Base-by-base conservation (phyloP, 2,888 invertebrate species). In the Pocota personata region DNA sequence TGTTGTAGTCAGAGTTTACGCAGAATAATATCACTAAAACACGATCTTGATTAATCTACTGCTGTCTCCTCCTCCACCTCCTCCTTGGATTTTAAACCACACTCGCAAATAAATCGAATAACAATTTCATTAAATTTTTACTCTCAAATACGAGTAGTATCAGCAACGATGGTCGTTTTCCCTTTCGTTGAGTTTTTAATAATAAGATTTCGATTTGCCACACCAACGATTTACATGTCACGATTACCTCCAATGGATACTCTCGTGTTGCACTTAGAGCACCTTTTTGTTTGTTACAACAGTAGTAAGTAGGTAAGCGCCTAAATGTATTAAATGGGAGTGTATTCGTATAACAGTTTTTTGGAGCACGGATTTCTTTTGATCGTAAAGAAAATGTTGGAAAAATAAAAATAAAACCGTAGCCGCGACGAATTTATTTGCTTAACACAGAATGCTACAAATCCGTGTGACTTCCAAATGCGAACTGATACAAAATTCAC, bases 391-490 rank as follows among this genome's bases (percentile, higher is more conserved):
- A n/a, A 52, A 30, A 43, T n/a, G n/a, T n/a, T n/a, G n/a, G n/a
- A 30, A 16, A 35, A 16, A 55, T 4, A 50, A 14, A 48, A 50
- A 60, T n/a, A 60, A 43, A 37, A 43, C 75, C 40, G 62, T 14
- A 52, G 24, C 14, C 72, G 55, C 78, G 75, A 71, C 82, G 78
- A 86, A 67, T 71, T 55, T 58, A 80, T 58, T 50, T 72, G 50
- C 62, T 55, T 48, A 50, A 64, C 72, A 79, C 12, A 57, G 75
- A 80, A 79, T 71, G 71, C 73, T 75, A 87, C 88, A 88, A 88
- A 86, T 87, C 87, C 87, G 83, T 77, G 82, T 88, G 87, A 87
- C 88, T 88, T 87, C 88, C 88, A 88, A 88, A 87, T 83, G 87
- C 80, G 82, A 87, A 88, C 88, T 88, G 87, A 88, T 77, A 73